Evolutionary conservation across 2,113 vertebrate genomes (phyloP).

Genomic region (Myiagra hebetior): DNA sequence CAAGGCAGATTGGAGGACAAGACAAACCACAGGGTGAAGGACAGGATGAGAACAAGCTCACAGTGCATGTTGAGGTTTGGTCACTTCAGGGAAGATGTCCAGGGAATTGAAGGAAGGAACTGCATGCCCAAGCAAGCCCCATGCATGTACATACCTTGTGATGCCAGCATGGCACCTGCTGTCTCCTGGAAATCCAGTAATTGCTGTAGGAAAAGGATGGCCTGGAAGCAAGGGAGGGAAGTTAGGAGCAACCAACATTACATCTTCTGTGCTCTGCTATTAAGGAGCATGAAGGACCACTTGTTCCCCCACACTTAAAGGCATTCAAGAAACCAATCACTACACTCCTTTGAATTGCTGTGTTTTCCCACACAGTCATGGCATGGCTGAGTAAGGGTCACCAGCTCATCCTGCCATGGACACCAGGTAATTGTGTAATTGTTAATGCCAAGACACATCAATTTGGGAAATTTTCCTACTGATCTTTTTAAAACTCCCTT

Average conservation of each 20-base stretch:
- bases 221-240: slow-evolving; percentile 69
- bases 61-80: not conserved
- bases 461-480: not conserved
- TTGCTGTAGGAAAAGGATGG: slow-evolving; percentile 96
- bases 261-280: not conserved
- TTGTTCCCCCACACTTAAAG: not conserved
- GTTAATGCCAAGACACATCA: not conserved
- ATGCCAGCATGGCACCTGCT: slow-evolving; percentile 94
- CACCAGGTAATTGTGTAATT: not conserved
- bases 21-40: slow-evolving; percentile 12
- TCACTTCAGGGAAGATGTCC: not conserved
- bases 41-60: not conserved
- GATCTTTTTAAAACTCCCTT: not conserved
- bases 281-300: not conserved
- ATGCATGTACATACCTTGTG: slow-evolving; percentile 83
- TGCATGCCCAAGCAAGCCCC: not conserved
- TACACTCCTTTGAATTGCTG: not conserved
- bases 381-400: not conserved
- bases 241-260: not conserved
- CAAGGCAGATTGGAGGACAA: not conserved
- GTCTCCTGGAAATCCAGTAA: slow-evolving; percentile 98
- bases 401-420: not conserved
- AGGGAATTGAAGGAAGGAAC: not conserved
- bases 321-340: not conserved
- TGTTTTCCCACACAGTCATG: not conserved